A percentile compares a stretch with the other conserved stretches of the same genome.
Evolutionary conservation across 2,113 vertebrate genomes (phyloP).

Genomic region (Aphelocoma coerulescens): DNA sequence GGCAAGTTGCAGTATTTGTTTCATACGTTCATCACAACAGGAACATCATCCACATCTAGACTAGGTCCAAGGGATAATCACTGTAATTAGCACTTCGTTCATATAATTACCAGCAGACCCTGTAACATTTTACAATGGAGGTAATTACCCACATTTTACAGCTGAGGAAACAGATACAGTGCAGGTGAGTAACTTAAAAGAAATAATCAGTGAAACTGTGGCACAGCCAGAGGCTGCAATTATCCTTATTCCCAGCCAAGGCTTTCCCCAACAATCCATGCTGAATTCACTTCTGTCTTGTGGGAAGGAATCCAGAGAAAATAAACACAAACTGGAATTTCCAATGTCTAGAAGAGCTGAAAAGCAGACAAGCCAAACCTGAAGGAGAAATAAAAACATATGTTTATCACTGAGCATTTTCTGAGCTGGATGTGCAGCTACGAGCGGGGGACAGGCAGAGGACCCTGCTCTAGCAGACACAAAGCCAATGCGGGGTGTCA

Average conservation of each 20-base stretch:
- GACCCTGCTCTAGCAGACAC: not conserved
- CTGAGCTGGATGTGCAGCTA: not conserved
- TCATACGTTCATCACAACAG: not conserved
- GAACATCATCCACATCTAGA: slow-evolving; percentile 40
- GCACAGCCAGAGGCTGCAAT: slow-evolving; percentile 49
- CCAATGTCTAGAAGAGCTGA: slow-evolving; percentile 48
- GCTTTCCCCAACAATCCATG: slow-evolving; percentile 47
- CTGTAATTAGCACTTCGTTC: slow-evolving; percentile 52
- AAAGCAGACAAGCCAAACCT: slow-evolving; percentile 58
- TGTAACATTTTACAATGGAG: slow-evolving; percentile 59
- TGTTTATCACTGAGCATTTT: slow-evolving; percentile 1
- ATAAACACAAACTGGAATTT: slow-evolving; percentile 45
- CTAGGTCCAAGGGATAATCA: slow-evolving; percentile 57
- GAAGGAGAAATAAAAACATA: slow-evolving; percentile 53
- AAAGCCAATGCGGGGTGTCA: not conserved
- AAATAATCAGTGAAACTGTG: slow-evolving; percentile 32
- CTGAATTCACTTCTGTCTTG: slow-evolving; percentile 50
- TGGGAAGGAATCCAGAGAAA: slow-evolving; percentile 51
- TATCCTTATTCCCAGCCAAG: slow-evolving; percentile 50
- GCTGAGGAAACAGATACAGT: slow-evolving; percentile 55
- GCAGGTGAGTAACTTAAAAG: slow-evolving; percentile 60
- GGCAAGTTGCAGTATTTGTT: not conserved
- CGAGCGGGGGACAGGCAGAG: not conserved
- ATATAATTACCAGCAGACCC: slow-evolving; percentile 61
- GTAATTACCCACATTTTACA: slow-evolving; percentile 64